These are phyloP conservation scores for Gila robusta DNA, from an alignment of 2,797 vertebrate genomes.

Conservation along the genomic window DNA sequence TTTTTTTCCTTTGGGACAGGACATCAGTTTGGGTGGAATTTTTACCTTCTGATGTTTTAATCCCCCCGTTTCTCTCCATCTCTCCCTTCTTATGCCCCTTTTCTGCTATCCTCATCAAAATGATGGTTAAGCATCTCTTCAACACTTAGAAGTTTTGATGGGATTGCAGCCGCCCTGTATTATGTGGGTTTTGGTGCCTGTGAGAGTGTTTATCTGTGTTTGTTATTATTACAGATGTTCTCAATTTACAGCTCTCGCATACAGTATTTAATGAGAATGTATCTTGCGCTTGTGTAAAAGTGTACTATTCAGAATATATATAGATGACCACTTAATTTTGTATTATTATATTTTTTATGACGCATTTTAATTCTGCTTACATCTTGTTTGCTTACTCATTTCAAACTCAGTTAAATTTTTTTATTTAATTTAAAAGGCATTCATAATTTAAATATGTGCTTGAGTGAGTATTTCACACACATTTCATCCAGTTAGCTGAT, in stretches of 20 bases:
- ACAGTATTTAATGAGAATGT: background rate
- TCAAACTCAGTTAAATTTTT: background rate
- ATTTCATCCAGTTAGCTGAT: conserved; percentile 53
- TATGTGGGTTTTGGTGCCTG: conserved; percentile 24
- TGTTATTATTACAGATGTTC: background rate
- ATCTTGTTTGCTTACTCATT: background rate
- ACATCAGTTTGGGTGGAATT: conserved; percentile 71
- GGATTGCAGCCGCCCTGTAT: conserved; percentile 17
- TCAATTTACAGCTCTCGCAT: background rate
- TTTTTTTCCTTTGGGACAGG: conserved; percentile 68
- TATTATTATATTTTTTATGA: background rate
- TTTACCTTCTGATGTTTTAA: conserved; percentile 75
- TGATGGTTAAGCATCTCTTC: conserved; percentile 49
- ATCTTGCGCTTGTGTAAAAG: background rate
- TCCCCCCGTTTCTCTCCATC: conserved; percentile 56
- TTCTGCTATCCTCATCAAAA: conserved; percentile 70
- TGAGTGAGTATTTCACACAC: background rate
- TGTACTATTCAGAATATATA: background rate
- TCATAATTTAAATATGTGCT: conserved; percentile 3
- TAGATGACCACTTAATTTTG: background rate
- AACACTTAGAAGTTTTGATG: conserved; percentile 58
- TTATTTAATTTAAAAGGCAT: background rate
- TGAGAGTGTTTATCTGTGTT: conserved; percentile 34
- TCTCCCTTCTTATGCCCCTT: conserved; percentile 33
- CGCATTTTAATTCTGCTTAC: background rate